phyloP scores from a whole-genome alignment of 2,888 invertebrate genomes.

The Eupithecia vulgata region DNA sequence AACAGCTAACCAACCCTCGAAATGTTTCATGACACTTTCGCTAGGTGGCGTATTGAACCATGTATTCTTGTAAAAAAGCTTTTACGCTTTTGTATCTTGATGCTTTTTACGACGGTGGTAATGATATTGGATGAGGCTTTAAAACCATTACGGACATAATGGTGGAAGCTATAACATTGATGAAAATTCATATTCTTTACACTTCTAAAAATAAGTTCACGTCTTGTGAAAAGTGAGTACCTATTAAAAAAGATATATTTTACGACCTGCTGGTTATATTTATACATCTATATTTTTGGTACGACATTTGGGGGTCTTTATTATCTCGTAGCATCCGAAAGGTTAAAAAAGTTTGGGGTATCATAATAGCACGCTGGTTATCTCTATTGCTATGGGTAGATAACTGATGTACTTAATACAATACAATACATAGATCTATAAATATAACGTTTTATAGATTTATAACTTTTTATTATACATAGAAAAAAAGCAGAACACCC shows the following conservation, averaged over 20 bases:
- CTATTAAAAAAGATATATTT: not conserved
- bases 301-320: not conserved
- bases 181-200: constrained; percentile 21
- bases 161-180: constrained; percentile 15
- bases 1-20: not conserved
- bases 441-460: no score
- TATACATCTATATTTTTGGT: not conserved
- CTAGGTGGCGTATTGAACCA: constrained; percentile 20
- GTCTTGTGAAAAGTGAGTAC: not conserved
- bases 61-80: not conserved
- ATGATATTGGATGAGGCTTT: constrained; percentile 22
- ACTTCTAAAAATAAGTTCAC: not conserved
- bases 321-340: not conserved
- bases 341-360: no score
- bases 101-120: constrained; percentile 25
- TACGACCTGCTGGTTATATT: not conserved
- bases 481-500: no score
- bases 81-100: not conserved
- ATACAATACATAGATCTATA: no score
- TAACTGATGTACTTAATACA: no score
- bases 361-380: no score
- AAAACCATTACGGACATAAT: constrained; percentile 16
- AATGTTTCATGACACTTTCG: not conserved
- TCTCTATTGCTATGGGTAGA: no score
- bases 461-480: no score